Base-by-base conservation (phyloP, 2,888 invertebrate species). In the Eupithecia dodoneata region DNA sequence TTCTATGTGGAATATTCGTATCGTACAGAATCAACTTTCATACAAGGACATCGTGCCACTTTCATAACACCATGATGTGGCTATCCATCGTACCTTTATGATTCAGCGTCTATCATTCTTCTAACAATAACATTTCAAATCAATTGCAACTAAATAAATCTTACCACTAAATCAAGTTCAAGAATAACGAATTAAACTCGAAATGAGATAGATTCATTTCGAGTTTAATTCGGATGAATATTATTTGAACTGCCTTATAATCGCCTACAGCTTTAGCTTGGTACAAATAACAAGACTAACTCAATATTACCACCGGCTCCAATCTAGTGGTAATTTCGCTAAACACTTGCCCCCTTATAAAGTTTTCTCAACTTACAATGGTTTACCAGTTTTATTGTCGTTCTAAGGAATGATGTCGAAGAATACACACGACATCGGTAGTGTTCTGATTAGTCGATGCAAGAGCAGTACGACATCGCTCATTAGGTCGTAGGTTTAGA, bases 261-360 rank as follows among this genome's bases (percentile, higher is more conserved):
- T 59, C 18, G n/a, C 55, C 55, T 59, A 18, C 9, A 63, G 63
- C 63, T 63, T 63, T 10, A 30, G 63, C 63, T 63, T 63, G 63
- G 59, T 10, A 63, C 12, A 63, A 63, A 63, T 63, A 63, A 63
- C 63, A 59, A 18, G 18, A 59, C 63, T 63, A 63, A 63, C 63
- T 63, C n/a, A 59, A 59, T 18, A 9, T 59, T 30, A 30, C 63
- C 63, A 30, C 10, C 12, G 55, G 18, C 55, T 59, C 7, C 63
- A 63, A 63, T 63, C 63, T 12, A 30, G 63, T 63, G 63, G 63
- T 63, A 30, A 63, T 0, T 10, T 59, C 9, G 9, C 3, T 59
- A 10, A 18, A 18, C 55, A 59, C 55, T 59, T 59, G n/a, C 18
- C 18, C 18, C n/a, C 4, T 63, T 63, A 30, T 30, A 63, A 63